These are phyloP conservation scores for Protosalanx chinensis DNA, from an alignment of 2,797 vertebrate species.

Conservation along the genomic window DNA sequence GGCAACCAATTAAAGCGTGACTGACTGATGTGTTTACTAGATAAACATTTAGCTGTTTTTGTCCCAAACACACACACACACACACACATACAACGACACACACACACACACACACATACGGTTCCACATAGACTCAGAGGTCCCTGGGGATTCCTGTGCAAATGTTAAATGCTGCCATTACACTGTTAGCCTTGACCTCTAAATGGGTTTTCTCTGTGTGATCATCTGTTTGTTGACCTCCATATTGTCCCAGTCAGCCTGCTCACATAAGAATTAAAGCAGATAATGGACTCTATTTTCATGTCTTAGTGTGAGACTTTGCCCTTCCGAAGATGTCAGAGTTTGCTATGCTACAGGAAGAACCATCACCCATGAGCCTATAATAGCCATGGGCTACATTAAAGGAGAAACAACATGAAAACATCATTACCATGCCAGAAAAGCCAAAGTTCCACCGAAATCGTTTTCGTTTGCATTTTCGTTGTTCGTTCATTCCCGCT, in stretches of 20 bases:
- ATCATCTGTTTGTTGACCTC: conserved; percentile 36
- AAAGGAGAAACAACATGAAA: conserved; percentile 40
- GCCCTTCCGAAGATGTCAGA: conserved; percentile 37
- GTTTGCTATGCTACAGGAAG: conserved; percentile 20
- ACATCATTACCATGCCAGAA: conserved; percentile 33
- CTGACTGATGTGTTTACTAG: conserved; percentile 24
- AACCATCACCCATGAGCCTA: conserved; percentile 45
- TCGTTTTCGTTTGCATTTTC: background rate
- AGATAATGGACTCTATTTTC: conserved; percentile 18
- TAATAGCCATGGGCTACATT: conserved; percentile 41
- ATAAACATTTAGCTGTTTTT: conserved; percentile 21
- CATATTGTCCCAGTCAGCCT: conserved; percentile 15
- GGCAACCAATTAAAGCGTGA: conserved; percentile 20
- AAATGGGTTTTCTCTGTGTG: conserved; percentile 28
- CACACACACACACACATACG: conserved; percentile 3
- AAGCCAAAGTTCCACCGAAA: background rate
- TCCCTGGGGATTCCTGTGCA: conserved; percentile 49
- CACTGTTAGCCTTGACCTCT: conserved; percentile 51
- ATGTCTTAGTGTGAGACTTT: conserved; percentile 33
- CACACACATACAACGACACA: background rate
- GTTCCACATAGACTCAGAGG: conserved; percentile 38
- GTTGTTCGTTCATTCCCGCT: background rate
- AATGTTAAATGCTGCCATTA: conserved; percentile 58
- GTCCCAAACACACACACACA: background rate
- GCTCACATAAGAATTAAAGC: conserved; percentile 16